Conservation (phyloP, 2,113 vertebrate genomes). For the Callocephalon fimbriatum region DNA sequence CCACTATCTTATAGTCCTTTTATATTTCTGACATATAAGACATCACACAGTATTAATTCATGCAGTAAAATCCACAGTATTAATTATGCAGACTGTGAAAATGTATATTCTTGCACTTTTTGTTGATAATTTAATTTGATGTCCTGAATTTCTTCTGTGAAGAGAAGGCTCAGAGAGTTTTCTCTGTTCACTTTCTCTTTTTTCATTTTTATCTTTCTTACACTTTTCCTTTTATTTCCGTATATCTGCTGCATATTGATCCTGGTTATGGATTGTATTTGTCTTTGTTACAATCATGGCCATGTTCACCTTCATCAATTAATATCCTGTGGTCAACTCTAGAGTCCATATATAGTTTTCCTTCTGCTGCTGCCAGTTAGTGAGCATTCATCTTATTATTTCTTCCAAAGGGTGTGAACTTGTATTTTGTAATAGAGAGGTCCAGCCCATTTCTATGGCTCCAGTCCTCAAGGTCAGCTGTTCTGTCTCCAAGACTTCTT, state of each 20-base stretch:
- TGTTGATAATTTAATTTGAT: background rate
- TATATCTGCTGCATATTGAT: background rate
- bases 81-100: background rate
- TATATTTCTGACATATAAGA: background rate
- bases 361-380: background rate
- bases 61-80: background rate
- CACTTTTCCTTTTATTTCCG: background rate
- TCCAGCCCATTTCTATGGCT: background rate
- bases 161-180: background rate
- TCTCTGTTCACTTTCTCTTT: background rate
- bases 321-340: background rate
- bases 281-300: background rate
- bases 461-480: background rate
- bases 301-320: background rate
- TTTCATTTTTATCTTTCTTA: background rate
- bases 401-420: background rate
- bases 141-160: background rate
- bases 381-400: background rate
- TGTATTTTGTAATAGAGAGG: background rate
- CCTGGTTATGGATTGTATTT: background rate
- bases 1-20: background rate
- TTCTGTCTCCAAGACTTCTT: background rate
- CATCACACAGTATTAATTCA: background rate
- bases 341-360: background rate
- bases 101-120: background rate